Evolutionary conservation across 2,113 vertebrate species (phyloP).

Genomic region (Pelvicachromis taeniatus): DNA sequence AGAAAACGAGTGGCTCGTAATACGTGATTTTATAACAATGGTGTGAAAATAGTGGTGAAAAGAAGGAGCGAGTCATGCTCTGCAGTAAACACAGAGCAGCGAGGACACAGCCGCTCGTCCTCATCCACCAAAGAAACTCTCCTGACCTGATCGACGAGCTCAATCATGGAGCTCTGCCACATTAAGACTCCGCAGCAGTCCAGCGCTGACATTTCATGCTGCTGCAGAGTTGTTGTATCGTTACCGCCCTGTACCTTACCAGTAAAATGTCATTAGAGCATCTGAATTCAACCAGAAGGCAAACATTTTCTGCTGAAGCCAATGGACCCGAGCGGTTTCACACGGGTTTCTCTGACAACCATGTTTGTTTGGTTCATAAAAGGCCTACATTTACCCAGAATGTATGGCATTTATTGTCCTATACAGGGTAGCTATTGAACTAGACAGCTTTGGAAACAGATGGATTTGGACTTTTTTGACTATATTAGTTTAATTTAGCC

Average conservation of each 20-base stretch:
- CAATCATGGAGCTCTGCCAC: background rate
- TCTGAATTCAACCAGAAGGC: background rate
- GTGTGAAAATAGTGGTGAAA: background rate
- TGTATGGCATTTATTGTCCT: background rate
- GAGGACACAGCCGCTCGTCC: fast-evolving
- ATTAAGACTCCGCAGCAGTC: background rate
- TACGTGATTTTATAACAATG: background rate
- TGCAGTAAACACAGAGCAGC: background rate
- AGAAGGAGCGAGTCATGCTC: background rate
- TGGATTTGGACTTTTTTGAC: background rate
- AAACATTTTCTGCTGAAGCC: background rate
- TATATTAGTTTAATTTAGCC: background rate
- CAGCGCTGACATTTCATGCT: background rate
- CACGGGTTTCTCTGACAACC: background rate
- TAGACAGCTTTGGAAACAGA: background rate
- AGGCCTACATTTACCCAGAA: background rate
- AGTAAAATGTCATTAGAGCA: background rate
- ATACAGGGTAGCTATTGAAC: background rate
- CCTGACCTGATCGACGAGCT: background rate
- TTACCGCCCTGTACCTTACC: background rate
- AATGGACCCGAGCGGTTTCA: background rate
- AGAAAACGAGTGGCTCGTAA: background rate
- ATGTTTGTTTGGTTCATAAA: background rate
- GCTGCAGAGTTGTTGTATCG: background rate
- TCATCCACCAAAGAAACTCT: background rate